A percentile compares a stretch with the other conserved stretches of the same genome.
Evolutionary conservation across 2,797 vertebrate genomes (phyloP).

Genomic region (Mormyrus proboscirostris): DNA sequence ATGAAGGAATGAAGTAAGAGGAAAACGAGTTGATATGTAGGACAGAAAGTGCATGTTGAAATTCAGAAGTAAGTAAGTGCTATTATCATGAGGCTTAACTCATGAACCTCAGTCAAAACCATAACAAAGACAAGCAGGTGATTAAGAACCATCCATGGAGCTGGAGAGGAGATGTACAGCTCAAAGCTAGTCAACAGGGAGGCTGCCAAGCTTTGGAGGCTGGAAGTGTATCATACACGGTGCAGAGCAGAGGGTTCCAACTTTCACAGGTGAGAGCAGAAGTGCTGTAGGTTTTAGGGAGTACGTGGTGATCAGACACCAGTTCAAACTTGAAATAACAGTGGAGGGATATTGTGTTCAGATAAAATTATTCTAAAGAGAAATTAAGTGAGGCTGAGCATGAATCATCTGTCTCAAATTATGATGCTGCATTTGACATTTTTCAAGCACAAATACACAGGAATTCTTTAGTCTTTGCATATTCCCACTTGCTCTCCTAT

Average conservation of each 20-base stretch:
- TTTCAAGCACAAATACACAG: neutral
- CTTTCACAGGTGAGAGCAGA: neutral
- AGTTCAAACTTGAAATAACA: neutral
- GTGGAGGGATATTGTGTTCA: neutral
- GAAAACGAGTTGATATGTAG: neutral
- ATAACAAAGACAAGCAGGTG: neutral
- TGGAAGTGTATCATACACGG: neutral
- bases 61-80: neutral
- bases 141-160: neutral
- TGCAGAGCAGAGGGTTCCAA: neutral
- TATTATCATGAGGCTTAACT: neutral
- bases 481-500: neutral
- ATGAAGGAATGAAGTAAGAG: neutral
- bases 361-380: neutral
- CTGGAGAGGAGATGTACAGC: neutral
- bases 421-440: neutral
- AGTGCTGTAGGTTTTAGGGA: neutral
- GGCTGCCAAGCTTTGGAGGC: neutral
- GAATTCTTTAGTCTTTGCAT: neutral
- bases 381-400: neutral
- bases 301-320: neutral
- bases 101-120: neutral
- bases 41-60: neutral
- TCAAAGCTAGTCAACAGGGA: neutral
- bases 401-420: neutral